These are phyloP conservation scores for Capromys pilorides DNA, from an alignment of 2,797 vertebrate species.

Conservation along the genomic window DNA sequence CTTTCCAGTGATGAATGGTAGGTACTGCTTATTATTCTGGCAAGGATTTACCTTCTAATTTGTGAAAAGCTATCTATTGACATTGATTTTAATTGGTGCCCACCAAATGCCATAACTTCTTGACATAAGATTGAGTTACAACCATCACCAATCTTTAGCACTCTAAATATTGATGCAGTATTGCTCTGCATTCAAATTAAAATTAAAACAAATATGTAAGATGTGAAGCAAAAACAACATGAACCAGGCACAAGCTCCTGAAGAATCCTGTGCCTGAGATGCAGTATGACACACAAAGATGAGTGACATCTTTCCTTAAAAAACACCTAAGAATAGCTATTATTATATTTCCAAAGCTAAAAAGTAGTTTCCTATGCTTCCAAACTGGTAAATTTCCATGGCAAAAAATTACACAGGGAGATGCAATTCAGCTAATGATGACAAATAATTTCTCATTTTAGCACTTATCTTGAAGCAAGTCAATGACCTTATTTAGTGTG, in stretches of 20 bases:
- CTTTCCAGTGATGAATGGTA: conserved; percentile 32
- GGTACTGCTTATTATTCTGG: conserved; percentile 51
- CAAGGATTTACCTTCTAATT: conserved; percentile 44
- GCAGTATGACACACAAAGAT: conserved; percentile 54
- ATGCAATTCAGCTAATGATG: conserved; percentile 52
- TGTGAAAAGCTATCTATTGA: conserved; percentile 64
- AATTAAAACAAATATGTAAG: conserved; percentile 61
- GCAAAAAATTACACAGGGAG: background rate
- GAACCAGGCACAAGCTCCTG: conserved; percentile 27
- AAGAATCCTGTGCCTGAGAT: conserved; percentile 64
- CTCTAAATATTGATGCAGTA: conserved; percentile 59
- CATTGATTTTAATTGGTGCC: conserved; percentile 67
- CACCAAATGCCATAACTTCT: conserved; percentile 66
- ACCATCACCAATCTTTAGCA: conserved; percentile 38
- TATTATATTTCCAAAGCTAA: conserved; percentile 58
- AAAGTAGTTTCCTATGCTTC: conserved; percentile 24
- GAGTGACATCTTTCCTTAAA: conserved; percentile 68
- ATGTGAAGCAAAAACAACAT: background rate
- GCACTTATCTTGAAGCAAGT: conserved; percentile 18
- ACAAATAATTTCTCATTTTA: conserved; percentile 34
- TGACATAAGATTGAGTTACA: conserved; percentile 52
- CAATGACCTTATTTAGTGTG: background rate
- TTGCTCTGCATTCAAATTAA: conserved; percentile 29
- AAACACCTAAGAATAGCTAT: conserved; percentile 60
- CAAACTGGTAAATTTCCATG: background rate